Conservation (phyloP, 1,140 invertebrate genomes). For the Anoplolepis gracilipes region DNA sequence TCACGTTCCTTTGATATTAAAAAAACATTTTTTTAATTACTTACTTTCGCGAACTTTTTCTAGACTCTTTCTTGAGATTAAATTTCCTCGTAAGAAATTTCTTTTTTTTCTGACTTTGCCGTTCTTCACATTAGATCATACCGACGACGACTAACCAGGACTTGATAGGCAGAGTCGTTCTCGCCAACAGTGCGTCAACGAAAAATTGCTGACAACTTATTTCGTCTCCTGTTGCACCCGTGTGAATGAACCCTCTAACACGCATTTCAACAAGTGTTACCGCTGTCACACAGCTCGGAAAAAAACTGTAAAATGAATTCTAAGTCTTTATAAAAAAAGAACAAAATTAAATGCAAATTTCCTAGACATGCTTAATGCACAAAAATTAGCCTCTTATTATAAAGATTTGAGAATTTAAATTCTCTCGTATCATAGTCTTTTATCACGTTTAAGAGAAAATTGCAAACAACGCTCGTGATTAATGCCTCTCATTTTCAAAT, state of each 20-base stretch:
- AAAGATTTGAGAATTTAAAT: neutral
- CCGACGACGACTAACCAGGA: conserved; percentile 48
- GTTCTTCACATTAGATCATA: conserved; percentile 40
- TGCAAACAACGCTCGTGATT: neutral
- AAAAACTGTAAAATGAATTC: conserved; percentile 18
- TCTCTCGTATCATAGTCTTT: neutral
- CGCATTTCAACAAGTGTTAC: conserved; percentile 13
- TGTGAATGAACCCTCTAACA: conserved; percentile 51
- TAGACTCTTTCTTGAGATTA: neutral
- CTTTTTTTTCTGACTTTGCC: neutral
- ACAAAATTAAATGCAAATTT: neutral
- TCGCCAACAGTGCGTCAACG: conserved; percentile 53
- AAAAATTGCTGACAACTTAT: conserved; percentile 52
- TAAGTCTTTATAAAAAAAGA: neutral
- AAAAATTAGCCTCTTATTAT: neutral
- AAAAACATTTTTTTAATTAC: neutral
- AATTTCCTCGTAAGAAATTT: neutral
- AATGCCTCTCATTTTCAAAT: conserved; percentile 14
- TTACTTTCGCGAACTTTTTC: neutral
- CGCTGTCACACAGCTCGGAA: neutral
- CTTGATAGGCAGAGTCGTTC: neutral
- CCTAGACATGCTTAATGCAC: neutral
- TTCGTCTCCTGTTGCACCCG: conserved; percentile 31
- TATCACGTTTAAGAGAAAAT: neutral
- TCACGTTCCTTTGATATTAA: neutral